A percentile compares a stretch with the other conserved stretches of the same genome.
phyloP scores from a whole-genome alignment of 1,140 invertebrate genomes.

The Drosophila nannoptera region DNA sequence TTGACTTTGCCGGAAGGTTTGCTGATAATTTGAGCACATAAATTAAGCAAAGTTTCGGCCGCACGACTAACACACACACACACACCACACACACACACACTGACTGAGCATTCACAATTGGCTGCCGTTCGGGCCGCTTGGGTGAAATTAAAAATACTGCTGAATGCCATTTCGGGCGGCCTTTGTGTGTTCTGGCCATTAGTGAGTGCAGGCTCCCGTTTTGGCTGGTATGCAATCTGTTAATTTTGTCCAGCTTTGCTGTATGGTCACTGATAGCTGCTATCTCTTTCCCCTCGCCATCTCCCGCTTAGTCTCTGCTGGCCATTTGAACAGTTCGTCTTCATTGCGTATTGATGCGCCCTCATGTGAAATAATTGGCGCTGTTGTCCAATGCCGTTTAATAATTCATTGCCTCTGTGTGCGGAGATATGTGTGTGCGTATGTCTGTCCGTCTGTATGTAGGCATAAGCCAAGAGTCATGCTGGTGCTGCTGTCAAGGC shows the following conservation, averaged over 20 bases:
- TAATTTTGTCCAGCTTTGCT: constrained; percentile 42
- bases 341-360: constrained; percentile 68
- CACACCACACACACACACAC: constrained; percentile 6
- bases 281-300: not conserved
- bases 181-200: constrained; percentile 45
- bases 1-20: constrained; percentile 44
- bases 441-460: too few relatives aligned
- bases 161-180: constrained; percentile 4
- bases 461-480: constrained; percentile 14
- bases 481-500: constrained; percentile 14
- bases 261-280: constrained; percentile 24
- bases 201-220: constrained; percentile 19
- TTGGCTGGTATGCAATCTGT: constrained; percentile 49
- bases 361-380: constrained; percentile 73
- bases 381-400: constrained; percentile 65
- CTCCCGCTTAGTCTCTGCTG: not conserved
- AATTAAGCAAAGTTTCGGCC: constrained; percentile 47
- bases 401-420: constrained; percentile 55
- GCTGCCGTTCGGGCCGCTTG: constrained; percentile 32
- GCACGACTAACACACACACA: not conserved
- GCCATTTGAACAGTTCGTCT: constrained; percentile 25
- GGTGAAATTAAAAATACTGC: constrained; percentile 63
- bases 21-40: constrained; percentile 62
- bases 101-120: constrained; percentile 21
- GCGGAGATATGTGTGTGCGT: constrained; percentile 6